Conservation (phyloP, 2,888 invertebrate genomes). For the Belgica antarctica region DNA sequence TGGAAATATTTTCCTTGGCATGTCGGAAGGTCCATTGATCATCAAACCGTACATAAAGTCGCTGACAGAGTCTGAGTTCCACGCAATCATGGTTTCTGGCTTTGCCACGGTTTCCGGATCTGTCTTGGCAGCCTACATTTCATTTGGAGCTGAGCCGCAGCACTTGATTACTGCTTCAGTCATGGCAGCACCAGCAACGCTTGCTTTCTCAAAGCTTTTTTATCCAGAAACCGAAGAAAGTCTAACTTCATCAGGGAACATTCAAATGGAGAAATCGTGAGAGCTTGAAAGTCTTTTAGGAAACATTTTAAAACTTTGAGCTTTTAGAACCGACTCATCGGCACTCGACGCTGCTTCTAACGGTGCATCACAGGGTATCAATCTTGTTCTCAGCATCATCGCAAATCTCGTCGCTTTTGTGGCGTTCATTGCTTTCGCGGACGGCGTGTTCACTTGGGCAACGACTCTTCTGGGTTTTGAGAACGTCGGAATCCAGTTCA, state of each 20-base stretch:
- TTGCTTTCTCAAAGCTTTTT: constrained; percentile 85
- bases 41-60: constrained; percentile 79
- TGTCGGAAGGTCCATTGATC: constrained; percentile 86
- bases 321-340: constrained; percentile 74
- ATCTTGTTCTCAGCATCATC: constrained; percentile 79
- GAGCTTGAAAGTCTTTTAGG: constrained; percentile 48
- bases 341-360: constrained; percentile 87
- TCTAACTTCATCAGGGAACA: constrained; percentile 71
- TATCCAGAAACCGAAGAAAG: constrained; percentile 88
- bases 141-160: constrained; percentile 82
- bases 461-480: constrained; percentile 73
- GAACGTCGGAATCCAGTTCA: constrained; percentile 64
- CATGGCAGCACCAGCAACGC: constrained; percentile 93
- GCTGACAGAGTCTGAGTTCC: constrained; percentile 87
- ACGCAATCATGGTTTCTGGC: constrained; percentile 90
- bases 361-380: constrained; percentile 79
- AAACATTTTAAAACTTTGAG: not conserved
- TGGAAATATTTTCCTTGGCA: constrained; percentile 91
- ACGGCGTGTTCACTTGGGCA: constrained; percentile 76
- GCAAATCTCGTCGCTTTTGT: constrained; percentile 92
- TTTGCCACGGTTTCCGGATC: constrained; percentile 88
- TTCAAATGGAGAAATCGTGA: constrained; percentile 70
- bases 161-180: constrained; percentile 90
- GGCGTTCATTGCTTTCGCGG: constrained; percentile 79
- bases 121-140: constrained; percentile 88